Percentiles rank a stretch among this genome's conserved stretches.
phyloP scores from a whole-genome alignment of 2,888 invertebrate genomes.

The Prosopocoilus inquinatus region DNA sequence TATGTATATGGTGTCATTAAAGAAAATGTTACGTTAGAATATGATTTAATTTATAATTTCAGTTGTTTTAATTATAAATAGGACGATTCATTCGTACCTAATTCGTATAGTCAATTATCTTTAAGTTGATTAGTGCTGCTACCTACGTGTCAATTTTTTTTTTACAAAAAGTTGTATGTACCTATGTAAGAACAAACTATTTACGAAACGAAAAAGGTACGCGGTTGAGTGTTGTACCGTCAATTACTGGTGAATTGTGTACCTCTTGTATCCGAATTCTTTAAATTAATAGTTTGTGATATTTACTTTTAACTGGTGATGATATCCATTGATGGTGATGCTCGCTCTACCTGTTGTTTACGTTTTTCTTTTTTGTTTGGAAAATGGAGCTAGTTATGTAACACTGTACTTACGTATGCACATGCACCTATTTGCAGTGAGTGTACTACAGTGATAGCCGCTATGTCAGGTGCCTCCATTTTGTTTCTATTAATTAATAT shows the following conservation, averaged over 20 bases:
- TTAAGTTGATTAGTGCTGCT: slow-evolving; percentile 19
- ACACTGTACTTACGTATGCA: slow-evolving; percentile 40
- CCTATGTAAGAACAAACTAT: slow-evolving; percentile 22
- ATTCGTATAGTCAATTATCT: slow-evolving; percentile 15
- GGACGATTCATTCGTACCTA: slow-evolving; percentile 4
- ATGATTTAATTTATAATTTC: not conserved
- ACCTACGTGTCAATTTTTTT: slow-evolving; percentile 25
- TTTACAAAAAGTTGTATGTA: slow-evolving; percentile 23
- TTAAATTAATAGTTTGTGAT: slow-evolving; percentile 23
- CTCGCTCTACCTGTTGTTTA: not conserved
- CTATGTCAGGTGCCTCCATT: slow-evolving; percentile 50
- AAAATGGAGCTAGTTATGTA: slow-evolving; percentile 11
- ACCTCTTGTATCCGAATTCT: slow-evolving; percentile 24
- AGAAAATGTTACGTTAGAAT: not conserved
- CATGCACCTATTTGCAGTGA: slow-evolving; percentile 39
- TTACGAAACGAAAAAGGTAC: not conserved
- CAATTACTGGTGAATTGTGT: slow-evolving; percentile 11
- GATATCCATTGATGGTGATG: not conserved
- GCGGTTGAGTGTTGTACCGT: slow-evolving; percentile 5
- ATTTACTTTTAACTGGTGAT: slow-evolving; percentile 14
- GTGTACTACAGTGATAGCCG: slow-evolving; percentile 46
- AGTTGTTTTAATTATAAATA: not conserved
- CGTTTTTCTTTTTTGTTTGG: slow-evolving; percentile 2
- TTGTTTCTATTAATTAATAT: slow-evolving; percentile 45
- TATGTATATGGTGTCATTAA: not conserved